Evolutionary conservation across 2,797 vertebrate species (phyloP).

Genomic region (Premnoplex brunnescens): DNA sequence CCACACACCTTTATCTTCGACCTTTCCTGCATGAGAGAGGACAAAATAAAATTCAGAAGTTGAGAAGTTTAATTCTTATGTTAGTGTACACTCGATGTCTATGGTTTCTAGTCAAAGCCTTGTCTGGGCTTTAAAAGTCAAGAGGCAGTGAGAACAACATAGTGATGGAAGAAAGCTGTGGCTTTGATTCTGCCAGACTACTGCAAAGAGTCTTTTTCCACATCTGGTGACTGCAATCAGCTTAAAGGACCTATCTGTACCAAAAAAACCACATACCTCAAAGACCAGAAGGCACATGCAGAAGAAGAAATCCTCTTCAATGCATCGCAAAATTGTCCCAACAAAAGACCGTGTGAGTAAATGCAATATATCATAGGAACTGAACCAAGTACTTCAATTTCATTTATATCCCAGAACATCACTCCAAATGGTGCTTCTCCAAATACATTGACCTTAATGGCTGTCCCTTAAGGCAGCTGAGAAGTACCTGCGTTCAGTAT

Average conservation of each 20-base stretch:
- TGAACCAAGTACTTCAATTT: background rate
- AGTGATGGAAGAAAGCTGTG: background rate
- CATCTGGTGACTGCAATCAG: background rate
- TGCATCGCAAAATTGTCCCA: background rate
- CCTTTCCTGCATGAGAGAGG: background rate
- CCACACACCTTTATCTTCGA: background rate
- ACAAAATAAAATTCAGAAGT: background rate
- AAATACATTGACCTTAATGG: background rate
- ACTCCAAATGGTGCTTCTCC: background rate
- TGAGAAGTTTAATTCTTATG: background rate
- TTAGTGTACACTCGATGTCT: background rate
- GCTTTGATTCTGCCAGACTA: background rate
- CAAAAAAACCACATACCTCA: background rate
- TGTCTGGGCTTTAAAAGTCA: background rate
- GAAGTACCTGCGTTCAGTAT: background rate
- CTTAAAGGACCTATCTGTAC: background rate
- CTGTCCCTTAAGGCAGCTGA: background rate
- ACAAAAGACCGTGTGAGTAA: background rate
- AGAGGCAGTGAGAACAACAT: background rate
- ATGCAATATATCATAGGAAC: background rate
- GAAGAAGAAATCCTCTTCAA: background rate
- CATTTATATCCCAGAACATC: background rate
- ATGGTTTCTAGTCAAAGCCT: background rate
- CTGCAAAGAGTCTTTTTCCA: background rate
- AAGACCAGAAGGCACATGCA: background rate